These are phyloP conservation scores for Plebejus anna DNA, from an alignment of 2,888 invertebrate species.

Conservation along the genomic window DNA sequence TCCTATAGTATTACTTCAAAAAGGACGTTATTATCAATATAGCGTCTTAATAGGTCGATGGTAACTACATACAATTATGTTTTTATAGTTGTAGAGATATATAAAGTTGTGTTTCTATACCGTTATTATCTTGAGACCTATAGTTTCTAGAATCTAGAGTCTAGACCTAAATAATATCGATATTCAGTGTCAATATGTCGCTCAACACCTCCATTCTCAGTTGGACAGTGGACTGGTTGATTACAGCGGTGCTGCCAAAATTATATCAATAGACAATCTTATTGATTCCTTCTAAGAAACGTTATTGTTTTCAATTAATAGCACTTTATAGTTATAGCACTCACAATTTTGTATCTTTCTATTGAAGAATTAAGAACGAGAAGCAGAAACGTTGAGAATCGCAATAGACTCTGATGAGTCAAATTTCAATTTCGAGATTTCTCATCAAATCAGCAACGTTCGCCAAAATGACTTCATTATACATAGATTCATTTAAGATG, in stretches of 20 bases:
- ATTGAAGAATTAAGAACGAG: background rate
- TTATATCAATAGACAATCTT: background rate
- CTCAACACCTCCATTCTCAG: slow-evolving; percentile 2
- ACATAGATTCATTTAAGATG: background rate
- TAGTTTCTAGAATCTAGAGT: background rate
- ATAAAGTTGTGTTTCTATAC: background rate
- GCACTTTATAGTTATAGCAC: too few relatives aligned
- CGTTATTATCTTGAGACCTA: background rate
- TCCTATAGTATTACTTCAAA: too few relatives aligned
- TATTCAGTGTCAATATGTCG: slow-evolving; percentile 12
- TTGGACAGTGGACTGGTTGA: slow-evolving; percentile 15
- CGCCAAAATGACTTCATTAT: background rate
- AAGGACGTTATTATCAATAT: too few relatives aligned
- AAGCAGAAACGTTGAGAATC: background rate
- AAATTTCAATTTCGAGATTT: background rate
- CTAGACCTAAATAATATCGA: background rate
- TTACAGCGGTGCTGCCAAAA: slow-evolving; percentile 7
- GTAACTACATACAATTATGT: background rate
- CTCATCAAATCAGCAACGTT: background rate
- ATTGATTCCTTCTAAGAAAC: background rate
- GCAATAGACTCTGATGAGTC: too few relatives aligned
- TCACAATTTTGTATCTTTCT: background rate
- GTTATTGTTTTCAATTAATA: background rate
- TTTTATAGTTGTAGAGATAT: background rate
- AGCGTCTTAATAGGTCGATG: background rate